A percentile compares a stretch with the other conserved stretches of the same genome.
Conservation (phyloP, 2,888 invertebrate genomes). For the Cephus nigrinus region DNA sequence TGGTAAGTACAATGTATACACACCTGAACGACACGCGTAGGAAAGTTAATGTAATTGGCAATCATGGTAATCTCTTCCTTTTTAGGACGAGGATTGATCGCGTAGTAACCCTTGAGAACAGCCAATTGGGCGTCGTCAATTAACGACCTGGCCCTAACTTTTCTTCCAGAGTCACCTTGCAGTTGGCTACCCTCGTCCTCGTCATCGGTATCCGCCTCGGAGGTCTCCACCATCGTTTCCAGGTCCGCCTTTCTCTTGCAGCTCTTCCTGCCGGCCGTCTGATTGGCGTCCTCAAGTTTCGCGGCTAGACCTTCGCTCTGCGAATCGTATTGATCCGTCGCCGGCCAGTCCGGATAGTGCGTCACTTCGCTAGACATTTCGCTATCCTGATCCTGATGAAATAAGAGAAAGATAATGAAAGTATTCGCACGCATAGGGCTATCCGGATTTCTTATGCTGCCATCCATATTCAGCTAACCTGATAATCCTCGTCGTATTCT, state of each 20-base stretch:
- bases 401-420: neutral
- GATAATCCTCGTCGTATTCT: constrained; percentile 60
- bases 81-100: constrained; percentile 91
- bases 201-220: constrained; percentile 66
- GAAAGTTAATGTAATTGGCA: constrained; percentile 77
- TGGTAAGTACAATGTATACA: neutral
- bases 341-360: constrained; percentile 55
- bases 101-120: constrained; percentile 89
- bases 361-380: constrained; percentile 61
- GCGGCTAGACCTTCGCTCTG: constrained; percentile 82
- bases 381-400: constrained; percentile 78
- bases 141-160: constrained; percentile 91
- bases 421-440: neutral
- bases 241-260: constrained; percentile 31
- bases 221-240: constrained; percentile 38
- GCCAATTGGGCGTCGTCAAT: constrained; percentile 94
- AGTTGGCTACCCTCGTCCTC: constrained; percentile 69
- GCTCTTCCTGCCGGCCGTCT: constrained; percentile 52
- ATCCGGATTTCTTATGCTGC: too few relatives aligned
- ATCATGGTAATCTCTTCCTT: constrained; percentile 93
- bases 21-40: constrained; percentile 66
- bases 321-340: constrained; percentile 59
- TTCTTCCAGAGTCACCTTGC: constrained; percentile 73
- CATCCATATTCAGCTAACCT: constrained; percentile 30
- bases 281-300: constrained; percentile 76